Evolutionary conservation across 2,113 vertebrate genomes (phyloP).

Genomic region (Nesoenas mayeri): DNA sequence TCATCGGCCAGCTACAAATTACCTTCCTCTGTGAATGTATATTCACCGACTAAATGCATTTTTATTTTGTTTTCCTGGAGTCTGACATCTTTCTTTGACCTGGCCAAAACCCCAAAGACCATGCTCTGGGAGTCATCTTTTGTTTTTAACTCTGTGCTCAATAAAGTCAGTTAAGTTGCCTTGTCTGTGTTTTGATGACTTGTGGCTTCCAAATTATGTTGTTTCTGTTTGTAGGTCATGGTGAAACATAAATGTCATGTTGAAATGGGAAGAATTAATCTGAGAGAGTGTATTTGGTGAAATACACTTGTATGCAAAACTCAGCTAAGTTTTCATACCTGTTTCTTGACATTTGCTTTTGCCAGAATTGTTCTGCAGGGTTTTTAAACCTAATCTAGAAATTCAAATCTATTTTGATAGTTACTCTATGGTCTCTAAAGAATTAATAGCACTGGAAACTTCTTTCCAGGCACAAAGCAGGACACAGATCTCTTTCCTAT

Average conservation of each 20-base stretch:
- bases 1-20: background rate
- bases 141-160: background rate
- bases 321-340: background rate
- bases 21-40: background rate
- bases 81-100: background rate
- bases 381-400: background rate
- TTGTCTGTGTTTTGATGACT: background rate
- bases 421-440: background rate
- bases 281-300: background rate
- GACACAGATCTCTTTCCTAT: background rate
- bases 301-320: background rate
- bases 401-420: background rate
- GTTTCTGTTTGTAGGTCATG: background rate
- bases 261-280: background rate
- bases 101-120: background rate
- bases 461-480: background rate
- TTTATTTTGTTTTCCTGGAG: background rate
- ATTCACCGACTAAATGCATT: background rate
- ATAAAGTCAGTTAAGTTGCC: background rate
- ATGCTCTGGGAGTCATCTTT: background rate
- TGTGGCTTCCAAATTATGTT: background rate
- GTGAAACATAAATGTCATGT: accelerated
- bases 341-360: background rate
- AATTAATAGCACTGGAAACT: background rate
- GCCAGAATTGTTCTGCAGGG: background rate